Evolutionary conservation across 2,797 vertebrate genomes (phyloP).

Genomic region (Otolemur crassicaudatus): DNA sequence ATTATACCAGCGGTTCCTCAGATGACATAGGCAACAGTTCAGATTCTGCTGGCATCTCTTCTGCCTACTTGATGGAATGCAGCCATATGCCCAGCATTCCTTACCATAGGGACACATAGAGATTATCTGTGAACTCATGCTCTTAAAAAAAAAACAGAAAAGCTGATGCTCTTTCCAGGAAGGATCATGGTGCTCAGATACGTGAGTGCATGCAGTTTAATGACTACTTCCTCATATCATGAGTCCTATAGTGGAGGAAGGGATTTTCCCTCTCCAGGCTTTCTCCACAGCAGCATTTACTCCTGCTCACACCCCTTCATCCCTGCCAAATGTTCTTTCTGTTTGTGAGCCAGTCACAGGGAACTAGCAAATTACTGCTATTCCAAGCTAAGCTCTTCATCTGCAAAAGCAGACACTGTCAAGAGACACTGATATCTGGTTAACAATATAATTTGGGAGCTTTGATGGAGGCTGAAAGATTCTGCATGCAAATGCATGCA

Average conservation of each 20-base stretch:
- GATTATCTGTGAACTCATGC: conserved; percentile 37
- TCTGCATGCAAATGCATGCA: conserved; percentile 39
- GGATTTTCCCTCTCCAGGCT: conserved; percentile 4
- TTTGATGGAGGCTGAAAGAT: conserved; percentile 11
- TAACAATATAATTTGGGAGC: conserved; percentile 62
- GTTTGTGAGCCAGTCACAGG: conserved; percentile 28
- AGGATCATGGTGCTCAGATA: conserved; percentile 36
- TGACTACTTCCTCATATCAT: conserved; percentile 35
- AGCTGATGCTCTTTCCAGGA: conserved; percentile 45
- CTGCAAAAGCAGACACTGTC: conserved; percentile 32
- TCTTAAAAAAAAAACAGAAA: conserved; percentile 29
- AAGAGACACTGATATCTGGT: conserved; percentile 49
- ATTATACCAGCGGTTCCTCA: conserved; percentile 60
- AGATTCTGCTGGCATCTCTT: conserved; percentile 66
- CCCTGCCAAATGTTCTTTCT: conserved; percentile 43
- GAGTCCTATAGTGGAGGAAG: not conserved
- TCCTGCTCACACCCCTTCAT: not conserved
- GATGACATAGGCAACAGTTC: conserved; percentile 61
- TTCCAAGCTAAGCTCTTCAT: conserved; percentile 38
- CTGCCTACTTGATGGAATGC: conserved; percentile 70
- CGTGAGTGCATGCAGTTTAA: not conserved
- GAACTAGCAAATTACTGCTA: conserved; percentile 51
- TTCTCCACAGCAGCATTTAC: not conserved
- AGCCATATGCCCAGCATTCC: conserved; percentile 49
- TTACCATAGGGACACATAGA: not conserved